A percentile compares a stretch with the other conserved stretches of the same genome.
These are phyloP conservation scores for Prunella strophiata DNA, from an alignment of 2,797 vertebrate species.

Conservation along the genomic window DNA sequence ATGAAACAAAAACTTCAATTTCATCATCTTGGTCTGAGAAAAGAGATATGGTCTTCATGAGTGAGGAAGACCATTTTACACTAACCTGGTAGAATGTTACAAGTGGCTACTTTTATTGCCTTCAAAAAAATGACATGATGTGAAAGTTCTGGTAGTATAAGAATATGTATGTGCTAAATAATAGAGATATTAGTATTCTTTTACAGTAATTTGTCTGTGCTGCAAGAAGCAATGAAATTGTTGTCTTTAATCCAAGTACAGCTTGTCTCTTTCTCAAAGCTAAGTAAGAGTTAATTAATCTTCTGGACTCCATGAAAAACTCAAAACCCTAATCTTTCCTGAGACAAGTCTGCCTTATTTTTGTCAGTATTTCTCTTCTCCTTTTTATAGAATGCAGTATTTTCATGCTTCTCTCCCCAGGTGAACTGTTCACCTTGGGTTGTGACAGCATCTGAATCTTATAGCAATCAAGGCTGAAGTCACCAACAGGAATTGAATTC, in stretches of 20 bases:
- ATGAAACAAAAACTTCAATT: background rate
- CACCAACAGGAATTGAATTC: background rate
- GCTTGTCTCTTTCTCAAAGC: background rate
- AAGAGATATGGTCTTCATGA: background rate
- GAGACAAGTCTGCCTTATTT: background rate
- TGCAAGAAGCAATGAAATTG: background rate
- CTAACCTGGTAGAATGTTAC: background rate
- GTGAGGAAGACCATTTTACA: background rate
- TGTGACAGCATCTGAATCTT: constrained; percentile 8
- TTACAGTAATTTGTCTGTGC: background rate
- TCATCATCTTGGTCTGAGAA: background rate
- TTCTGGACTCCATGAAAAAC: background rate
- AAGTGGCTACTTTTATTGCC: background rate
- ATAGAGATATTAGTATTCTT: background rate
- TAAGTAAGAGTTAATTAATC: background rate
- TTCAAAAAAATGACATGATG: background rate
- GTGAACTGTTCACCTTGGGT: constrained; percentile 8
- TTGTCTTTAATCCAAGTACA: background rate
- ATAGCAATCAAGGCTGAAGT: constrained; percentile 9
- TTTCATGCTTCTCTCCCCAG: background rate
- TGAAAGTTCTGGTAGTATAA: background rate
- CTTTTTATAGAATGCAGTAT: background rate
- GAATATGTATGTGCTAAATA: background rate
- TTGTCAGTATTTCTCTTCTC: background rate
- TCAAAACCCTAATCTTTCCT: background rate